Evolutionary conservation across 2,888 invertebrate species (phyloP), one percentile per base, ranked within the genome.

Genomic region (Cotesia congregata): DNA sequence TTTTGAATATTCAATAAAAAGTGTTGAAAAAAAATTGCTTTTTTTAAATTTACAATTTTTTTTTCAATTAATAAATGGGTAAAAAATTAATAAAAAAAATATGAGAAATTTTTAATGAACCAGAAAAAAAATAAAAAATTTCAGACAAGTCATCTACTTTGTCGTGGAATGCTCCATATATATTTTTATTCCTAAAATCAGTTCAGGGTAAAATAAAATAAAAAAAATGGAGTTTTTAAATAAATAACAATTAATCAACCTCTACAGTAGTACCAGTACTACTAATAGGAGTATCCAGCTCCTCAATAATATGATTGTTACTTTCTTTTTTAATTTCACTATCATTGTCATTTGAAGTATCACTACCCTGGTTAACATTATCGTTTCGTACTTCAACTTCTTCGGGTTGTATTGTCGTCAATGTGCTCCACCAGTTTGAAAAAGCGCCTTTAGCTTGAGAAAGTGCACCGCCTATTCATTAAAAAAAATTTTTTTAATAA

Each of bases 401-500:
- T 39, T 83, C 78, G 1, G 89, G 86, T 79, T 91, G 92, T 20
- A 92, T 91, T 17, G 93, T 91, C 17, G 92, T 93, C 69, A 94
- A 90, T 39, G 94, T 93, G 84, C 93, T 95, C 96, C 96, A 96
- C 96, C 96, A 96, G 86, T 93, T 95, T 0, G 95, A 94, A 72
- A 97, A 93, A 0, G 96, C 96, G 15, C 96, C 96, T 87, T 94
- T 95, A 67, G 97, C 97, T 90, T 96, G 95, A n/a, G 95, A 94
- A 78, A 97, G 90, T 65, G 96, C 97, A 50, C 96, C 97, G 82
- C 96, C 95, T 91, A 90, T 89, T 7, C 15, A 90, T 17, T 12
- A 67, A 67, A 39, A 39, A 72, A 17, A 67, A 64, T 50, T 59
- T 60, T 5, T n/a, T 20, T 70, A 75, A 74, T 50, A 74, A 78